phyloP scores from a whole-genome alignment of 2,888 invertebrate genomes.

The Patella depressa region DNA sequence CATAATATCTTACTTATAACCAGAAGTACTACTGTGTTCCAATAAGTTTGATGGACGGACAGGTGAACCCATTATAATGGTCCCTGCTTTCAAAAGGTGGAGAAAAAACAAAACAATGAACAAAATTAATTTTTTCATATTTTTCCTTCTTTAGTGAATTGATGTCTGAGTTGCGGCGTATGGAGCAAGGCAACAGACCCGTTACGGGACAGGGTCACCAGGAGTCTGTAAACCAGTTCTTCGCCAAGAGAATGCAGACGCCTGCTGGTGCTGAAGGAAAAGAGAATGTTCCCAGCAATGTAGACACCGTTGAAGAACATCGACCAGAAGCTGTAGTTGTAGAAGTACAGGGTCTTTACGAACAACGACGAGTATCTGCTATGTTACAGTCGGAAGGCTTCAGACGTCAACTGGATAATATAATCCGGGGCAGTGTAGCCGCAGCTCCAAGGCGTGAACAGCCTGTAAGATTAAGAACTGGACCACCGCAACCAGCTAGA shows the following conservation, averaged over 20 bases:
- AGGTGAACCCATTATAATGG: too few relatives aligned
- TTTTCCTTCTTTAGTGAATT: slow-evolving; percentile 56
- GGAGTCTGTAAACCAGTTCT: slow-evolving; percentile 58
- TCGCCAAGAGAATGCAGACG: slow-evolving; percentile 50
- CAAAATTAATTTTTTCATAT: neutral
- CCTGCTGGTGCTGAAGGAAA: slow-evolving; percentile 39
- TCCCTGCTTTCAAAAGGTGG: too few relatives aligned
- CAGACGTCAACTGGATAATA: slow-evolving; percentile 62
- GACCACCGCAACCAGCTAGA: neutral
- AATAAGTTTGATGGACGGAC: too few relatives aligned
- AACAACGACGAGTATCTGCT: slow-evolving; percentile 67
- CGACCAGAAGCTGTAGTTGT: slow-evolving; percentile 65
- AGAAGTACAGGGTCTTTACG: slow-evolving; percentile 67
- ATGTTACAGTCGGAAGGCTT: slow-evolving; percentile 60
- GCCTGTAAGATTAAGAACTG: neutral
- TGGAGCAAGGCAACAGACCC: slow-evolving; percentile 63
- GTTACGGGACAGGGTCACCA: slow-evolving; percentile 63
- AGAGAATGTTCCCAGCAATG: slow-evolving; percentile 56
- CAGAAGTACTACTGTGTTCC: too few relatives aligned
- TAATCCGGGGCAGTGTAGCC: slow-evolving; percentile 59
- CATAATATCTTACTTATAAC: too few relatives aligned
- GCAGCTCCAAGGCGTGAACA: slow-evolving; percentile 22
- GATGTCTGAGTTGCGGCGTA: slow-evolving; percentile 63
- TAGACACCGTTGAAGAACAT: slow-evolving; percentile 58
- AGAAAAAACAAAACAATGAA: neutral